A percentile compares a stretch with the other conserved stretches of the same genome.
phyloP scores from a whole-genome alignment of 2,888 invertebrate species.

The Trichacis sp. region DNA sequence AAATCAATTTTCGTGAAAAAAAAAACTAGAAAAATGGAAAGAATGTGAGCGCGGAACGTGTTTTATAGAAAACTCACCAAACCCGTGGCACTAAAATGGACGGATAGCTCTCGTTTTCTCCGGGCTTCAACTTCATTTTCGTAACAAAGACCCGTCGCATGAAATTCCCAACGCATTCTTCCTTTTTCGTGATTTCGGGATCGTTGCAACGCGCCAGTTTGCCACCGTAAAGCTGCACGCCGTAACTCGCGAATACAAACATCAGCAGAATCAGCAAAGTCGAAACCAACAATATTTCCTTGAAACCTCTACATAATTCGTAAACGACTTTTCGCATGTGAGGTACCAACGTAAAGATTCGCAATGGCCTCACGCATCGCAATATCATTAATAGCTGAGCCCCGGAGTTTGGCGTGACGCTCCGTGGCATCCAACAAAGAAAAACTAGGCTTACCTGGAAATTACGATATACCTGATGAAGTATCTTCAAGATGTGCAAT shows the following conservation, averaged over 20 bases:
- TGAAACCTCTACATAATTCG: conserved; percentile 97
- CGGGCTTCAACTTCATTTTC: conserved; percentile 93
- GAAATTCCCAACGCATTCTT: conserved; percentile 95
- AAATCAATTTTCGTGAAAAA: no score
- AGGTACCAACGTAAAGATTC: conserved; percentile 98
- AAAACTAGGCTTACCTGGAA: conserved; percentile 92
- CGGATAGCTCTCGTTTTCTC: conserved; percentile 88
- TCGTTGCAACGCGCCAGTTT: conserved; percentile 97
- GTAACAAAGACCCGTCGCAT: conserved; percentile 96
- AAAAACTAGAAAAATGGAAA: no score
- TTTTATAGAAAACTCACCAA: no score
- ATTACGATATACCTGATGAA: no score
- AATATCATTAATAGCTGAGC: conserved; percentile 97
- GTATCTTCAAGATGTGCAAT: no score
- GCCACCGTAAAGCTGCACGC: conserved; percentile 97
- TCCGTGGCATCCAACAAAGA: conserved; percentile 94
- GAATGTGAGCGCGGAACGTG: no score
- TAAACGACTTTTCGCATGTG: conserved; percentile 99
- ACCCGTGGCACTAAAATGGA: conserved; percentile 96
- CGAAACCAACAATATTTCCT: conserved; percentile 97
- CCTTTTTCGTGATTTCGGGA: conserved; percentile 83
- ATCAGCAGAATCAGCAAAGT: conserved; percentile 95
- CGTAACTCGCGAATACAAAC: conserved; percentile 99
- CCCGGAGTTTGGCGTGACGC: conserved; percentile 92
- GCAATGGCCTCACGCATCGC: conserved; percentile 93